Base-by-base conservation (phyloP, 2,797 vertebrate species). In the Cetoscarus ocellatus region DNA sequence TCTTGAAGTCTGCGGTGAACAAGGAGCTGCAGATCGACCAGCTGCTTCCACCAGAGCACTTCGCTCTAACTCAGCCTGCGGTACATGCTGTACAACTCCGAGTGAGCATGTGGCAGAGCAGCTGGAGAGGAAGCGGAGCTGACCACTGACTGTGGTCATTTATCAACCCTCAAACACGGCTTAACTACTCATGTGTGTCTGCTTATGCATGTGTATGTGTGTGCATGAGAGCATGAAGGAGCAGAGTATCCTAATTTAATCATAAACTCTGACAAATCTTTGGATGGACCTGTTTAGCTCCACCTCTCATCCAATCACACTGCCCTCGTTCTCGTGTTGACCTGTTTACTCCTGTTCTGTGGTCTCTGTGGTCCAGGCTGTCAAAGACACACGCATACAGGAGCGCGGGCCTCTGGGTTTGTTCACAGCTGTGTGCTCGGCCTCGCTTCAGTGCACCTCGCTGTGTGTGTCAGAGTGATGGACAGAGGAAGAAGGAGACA, bases 371-470 rank as follows among this genome's bases (percentile, higher is more conserved):
- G 52, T 38, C 53, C 53, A 55, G 36, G 53, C 53, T 55, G 53
- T 40, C 36, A 55, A 10, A 55, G 14, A 67, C 38, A 70, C 62
- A 60, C 40, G n/a, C 58, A 27, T 2, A 27, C 27, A 27, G 27
- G 27, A 27, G 27, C 6, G 38, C 43, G 59, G 43, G 65, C 73
- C 82, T 56, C 38, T 79, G 71, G 83, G 80, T 63, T 67, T 64
- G 54, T 81, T 80, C 85, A 84, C 75, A 89, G 82, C 87, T 86
- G 87, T 78, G 73, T 64, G 75, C 77, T 84, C 70, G 80, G 81
- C 75, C 74, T 71, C 19, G 66, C 83, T 71, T 82, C 84, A 75
- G 3, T 79, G 75, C 68, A 68, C 69, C 67, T 87, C 36, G 18
- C 39, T 77, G 70, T 71, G 54, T 76, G 70, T 73, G 75, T 75